Evolutionary conservation across 1,140 invertebrate genomes (phyloP).

Genomic region (Thrips palmi): DNA sequence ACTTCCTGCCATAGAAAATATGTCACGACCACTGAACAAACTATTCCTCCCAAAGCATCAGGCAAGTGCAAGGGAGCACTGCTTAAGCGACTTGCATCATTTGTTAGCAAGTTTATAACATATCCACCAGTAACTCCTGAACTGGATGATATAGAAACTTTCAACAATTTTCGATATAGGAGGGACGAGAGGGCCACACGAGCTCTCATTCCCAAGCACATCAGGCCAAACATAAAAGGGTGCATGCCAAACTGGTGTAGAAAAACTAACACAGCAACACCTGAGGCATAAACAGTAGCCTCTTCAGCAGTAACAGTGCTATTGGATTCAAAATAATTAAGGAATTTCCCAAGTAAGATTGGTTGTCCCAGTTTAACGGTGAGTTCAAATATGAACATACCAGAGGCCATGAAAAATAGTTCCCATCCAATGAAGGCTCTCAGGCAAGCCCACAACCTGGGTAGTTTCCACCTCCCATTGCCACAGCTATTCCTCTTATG

Average conservation of each 20-base stretch:
- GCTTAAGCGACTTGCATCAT: slow-evolving; percentile 63
- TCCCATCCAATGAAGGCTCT: too few relatives aligned
- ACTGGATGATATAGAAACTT: too few relatives aligned
- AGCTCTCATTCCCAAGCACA: slow-evolving; percentile 61
- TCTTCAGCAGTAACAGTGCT: too few relatives aligned
- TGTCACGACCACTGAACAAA: slow-evolving; percentile 56
- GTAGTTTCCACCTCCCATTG: too few relatives aligned
- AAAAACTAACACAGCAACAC: slow-evolving; percentile 47
- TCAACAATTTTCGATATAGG: slow-evolving; percentile 73
- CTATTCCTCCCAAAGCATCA: slow-evolving; percentile 62
- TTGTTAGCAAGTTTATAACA: slow-evolving; percentile 82
- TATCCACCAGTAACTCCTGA: slow-evolving; percentile 69
- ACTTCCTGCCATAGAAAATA: slow-evolving; percentile 59
- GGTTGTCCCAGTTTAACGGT: too few relatives aligned
- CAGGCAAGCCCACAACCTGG: too few relatives aligned
- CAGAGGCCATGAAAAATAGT: too few relatives aligned
- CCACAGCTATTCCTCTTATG: too few relatives aligned
- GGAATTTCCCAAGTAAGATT: too few relatives aligned
- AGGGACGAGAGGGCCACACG: slow-evolving; percentile 57
- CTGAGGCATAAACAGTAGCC: slow-evolving; percentile 43
- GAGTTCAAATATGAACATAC: too few relatives aligned
- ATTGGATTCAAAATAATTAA: too few relatives aligned
- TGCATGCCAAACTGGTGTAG: slow-evolving; percentile 54
- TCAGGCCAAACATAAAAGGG: slow-evolving; percentile 54
- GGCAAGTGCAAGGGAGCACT: slow-evolving; percentile 45